phyloP scores from a whole-genome alignment of 1,140 invertebrate species.

The Neuroterus valhalla region DNA sequence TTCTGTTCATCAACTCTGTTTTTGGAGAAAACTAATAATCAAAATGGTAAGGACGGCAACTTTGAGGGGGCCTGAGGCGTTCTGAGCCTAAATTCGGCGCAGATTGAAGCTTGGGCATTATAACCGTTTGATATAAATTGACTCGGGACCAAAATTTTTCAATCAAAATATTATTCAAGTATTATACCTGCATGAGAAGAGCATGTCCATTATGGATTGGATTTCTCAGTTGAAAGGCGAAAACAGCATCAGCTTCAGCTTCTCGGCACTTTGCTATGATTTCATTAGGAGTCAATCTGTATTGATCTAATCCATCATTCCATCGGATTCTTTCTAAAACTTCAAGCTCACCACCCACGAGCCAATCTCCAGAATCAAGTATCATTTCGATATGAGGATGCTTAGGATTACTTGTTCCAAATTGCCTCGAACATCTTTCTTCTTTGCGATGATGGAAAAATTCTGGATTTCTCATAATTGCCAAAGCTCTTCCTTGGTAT shows the following conservation, averaged over 20 bases:
- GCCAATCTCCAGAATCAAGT: constrained; percentile 93
- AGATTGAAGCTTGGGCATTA: no score
- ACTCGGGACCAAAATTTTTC: no score
- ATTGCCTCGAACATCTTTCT: constrained; percentile 92
- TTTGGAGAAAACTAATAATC: no score
- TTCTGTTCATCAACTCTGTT: no score
- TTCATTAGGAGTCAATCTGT: constrained; percentile 94
- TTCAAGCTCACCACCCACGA: constrained; percentile 94
- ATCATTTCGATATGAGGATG: constrained; percentile 97
- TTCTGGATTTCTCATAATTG: constrained; percentile 90
- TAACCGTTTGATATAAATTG: no score
- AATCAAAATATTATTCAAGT: constrained; percentile 1
- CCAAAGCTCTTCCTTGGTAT: constrained; percentile 84
- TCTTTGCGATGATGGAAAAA: constrained; percentile 96
- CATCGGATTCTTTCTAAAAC: constrained; percentile 92
- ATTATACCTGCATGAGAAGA: constrained; percentile 88
- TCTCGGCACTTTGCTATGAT: constrained; percentile 86
- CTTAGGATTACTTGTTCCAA: constrained; percentile 88
- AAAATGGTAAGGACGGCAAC: no score
- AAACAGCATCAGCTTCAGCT: constrained; percentile 93
- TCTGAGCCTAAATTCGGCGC: no score
- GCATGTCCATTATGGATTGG: constrained; percentile 99
- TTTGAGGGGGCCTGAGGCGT: no score
- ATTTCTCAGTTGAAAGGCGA: constrained; percentile 98
- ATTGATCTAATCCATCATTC: constrained; percentile 96